Percentiles rank a stretch among this genome's conserved stretches.
Evolutionary conservation across 2,797 vertebrate genomes (phyloP).

Genomic region (Emys orbicularis): DNA sequence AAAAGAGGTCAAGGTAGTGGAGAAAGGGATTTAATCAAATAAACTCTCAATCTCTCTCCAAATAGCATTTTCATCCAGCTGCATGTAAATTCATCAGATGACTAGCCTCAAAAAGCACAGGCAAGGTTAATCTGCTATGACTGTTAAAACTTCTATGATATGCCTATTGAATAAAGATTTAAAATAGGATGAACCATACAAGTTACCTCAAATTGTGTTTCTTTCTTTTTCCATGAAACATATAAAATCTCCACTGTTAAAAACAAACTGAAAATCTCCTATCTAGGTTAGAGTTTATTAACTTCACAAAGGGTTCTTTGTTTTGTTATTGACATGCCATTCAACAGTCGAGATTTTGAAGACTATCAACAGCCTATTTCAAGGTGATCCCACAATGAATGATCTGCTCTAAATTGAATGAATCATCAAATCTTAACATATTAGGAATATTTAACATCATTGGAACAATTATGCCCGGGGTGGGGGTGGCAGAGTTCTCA

Average conservation of each 20-base stretch:
- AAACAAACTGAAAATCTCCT: background rate
- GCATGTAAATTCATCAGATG: slow-evolving; percentile 94
- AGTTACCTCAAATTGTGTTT: slow-evolving; percentile 80
- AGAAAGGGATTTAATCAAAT: slow-evolving; percentile 92
- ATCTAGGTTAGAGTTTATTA: background rate
- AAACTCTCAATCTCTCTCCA: slow-evolving; percentile 91
- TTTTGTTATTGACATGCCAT: background rate
- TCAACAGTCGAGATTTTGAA: background rate
- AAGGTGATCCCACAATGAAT: background rate
- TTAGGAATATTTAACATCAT: background rate
- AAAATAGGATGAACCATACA: slow-evolving; percentile 79
- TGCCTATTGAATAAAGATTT: slow-evolving; percentile 88
- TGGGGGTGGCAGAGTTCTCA: slow-evolving; percentile 34
- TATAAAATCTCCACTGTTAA: rapidly evolving
- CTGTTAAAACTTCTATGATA: slow-evolving; percentile 95
- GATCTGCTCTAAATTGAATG: background rate
- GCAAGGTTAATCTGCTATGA: slow-evolving; percentile 95
- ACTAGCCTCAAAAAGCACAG: slow-evolving; percentile 83
- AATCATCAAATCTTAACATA: slow-evolving; percentile 13
- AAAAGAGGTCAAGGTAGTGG: slow-evolving; percentile 92
- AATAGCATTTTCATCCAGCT: slow-evolving; percentile 89
- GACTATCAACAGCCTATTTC: background rate
- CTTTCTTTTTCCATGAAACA: background rate
- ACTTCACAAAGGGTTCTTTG: background rate
- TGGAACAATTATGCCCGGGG: slow-evolving; percentile 1